Evolutionary conservation across 2,113 vertebrate species (phyloP).

Genomic region (Asarcornis scutulata): DNA sequence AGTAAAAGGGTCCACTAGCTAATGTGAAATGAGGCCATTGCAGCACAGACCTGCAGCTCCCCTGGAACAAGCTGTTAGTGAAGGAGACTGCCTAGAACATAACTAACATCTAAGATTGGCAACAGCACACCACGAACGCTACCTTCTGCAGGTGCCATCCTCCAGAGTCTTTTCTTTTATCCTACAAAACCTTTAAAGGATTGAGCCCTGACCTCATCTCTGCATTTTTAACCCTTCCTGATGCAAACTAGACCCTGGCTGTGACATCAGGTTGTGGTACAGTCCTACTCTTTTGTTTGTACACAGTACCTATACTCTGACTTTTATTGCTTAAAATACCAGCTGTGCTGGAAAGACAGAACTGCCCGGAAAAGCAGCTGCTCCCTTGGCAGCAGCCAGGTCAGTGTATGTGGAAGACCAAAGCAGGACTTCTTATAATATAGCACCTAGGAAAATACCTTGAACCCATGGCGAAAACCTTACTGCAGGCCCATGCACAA

Average conservation of each 20-base stretch:
- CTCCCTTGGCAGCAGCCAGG: slow-evolving; percentile 13
- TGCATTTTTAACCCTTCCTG: background rate
- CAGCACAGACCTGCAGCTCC: background rate
- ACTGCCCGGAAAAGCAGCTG: slow-evolving; percentile 14
- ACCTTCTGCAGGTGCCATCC: background rate
- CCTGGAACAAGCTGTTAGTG: background rate
- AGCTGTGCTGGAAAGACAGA: slow-evolving; percentile 44
- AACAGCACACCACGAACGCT: background rate
- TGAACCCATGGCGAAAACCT: background rate
- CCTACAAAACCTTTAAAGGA: background rate
- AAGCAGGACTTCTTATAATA: slow-evolving; percentile 2
- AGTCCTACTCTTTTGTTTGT: background rate
- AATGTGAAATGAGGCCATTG: background rate
- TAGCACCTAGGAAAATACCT: slow-evolving; percentile 50
- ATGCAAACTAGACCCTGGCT: background rate
- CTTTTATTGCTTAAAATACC: slow-evolving; percentile 71
- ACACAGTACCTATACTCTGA: slow-evolving; percentile 9
- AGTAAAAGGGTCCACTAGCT: background rate
- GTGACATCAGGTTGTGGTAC: background rate
- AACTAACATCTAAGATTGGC: background rate
- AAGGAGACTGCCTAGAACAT: background rate
- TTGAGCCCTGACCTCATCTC: background rate
- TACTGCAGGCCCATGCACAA: background rate
- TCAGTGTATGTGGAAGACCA: slow-evolving; percentile 56
- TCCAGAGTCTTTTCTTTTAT: background rate